Evolutionary conservation across 2,797 vertebrate species (phyloP).

Genomic region (Danio kyathit): DNA sequence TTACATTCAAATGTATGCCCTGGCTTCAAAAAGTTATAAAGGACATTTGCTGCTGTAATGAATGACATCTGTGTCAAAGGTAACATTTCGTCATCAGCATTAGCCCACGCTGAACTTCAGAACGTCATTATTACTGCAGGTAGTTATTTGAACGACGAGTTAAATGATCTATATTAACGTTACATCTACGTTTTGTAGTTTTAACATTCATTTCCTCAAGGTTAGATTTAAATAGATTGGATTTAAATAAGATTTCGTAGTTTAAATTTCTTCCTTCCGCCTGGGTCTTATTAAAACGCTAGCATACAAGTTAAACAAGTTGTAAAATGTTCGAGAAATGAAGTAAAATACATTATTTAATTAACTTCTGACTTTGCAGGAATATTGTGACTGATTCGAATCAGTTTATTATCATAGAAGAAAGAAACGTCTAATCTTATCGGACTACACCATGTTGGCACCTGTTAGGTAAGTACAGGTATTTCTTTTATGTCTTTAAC

Average conservation of each 20-base stretch:
- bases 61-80: not conserved
- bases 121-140: not conserved
- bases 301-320: too few species aligned
- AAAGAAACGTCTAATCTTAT: not conserved
- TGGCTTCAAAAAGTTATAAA: not conserved
- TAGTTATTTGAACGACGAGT: too few species aligned
- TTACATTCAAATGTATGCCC: not conserved
- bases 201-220: not conserved
- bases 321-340: too few species aligned
- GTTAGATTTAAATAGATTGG: not conserved
- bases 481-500: not conserved
- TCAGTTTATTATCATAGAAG: not conserved
- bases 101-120: not conserved
- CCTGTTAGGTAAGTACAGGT: not conserved
- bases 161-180: too few species aligned
- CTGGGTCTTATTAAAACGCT: not conserved
- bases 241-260: not conserved
- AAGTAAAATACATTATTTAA: too few species aligned
- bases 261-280: not conserved
- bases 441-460: not conserved
- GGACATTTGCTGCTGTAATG: not conserved
- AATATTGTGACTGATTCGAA: not conserved
- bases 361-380: not conserved
- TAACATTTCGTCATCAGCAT: slow-evolving; percentile 10
- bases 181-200: too few species aligned